phyloP scores from a whole-genome alignment of 1,140 invertebrate species.

The Zaprionus africanus region DNA sequence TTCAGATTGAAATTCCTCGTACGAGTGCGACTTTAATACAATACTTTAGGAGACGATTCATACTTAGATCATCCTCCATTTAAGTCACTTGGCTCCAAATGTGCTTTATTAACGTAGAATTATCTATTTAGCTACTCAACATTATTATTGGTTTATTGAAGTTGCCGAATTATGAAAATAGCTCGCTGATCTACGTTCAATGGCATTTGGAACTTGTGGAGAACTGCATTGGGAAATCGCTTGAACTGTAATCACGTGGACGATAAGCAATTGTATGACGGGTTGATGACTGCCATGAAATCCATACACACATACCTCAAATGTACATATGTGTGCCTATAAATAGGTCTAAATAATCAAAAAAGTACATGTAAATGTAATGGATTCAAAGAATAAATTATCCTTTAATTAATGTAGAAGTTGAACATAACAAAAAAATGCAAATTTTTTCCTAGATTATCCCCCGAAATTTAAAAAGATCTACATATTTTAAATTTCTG shows the following conservation, averaged over 20 bases:
- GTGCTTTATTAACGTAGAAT: background rate
- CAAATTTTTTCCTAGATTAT: slow-evolving; percentile 4
- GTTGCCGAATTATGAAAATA: background rate
- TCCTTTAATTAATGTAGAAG: background rate
- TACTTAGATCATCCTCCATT: background rate
- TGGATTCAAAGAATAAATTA: background rate
- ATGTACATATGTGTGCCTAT: background rate
- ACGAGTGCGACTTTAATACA: background rate
- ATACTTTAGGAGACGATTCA: background rate
- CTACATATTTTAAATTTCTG: background rate
- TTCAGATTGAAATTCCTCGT: background rate
- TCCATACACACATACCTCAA: background rate
- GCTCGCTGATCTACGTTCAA: background rate
- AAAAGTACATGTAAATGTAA: background rate
- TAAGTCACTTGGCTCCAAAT: background rate
- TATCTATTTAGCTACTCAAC: background rate
- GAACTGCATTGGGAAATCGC: slow-evolving; percentile 46
- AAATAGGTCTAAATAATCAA: background rate
- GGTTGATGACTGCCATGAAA: slow-evolving; percentile 32
- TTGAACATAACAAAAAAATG: background rate
- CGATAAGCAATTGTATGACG: slow-evolving; percentile 45
- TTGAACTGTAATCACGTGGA: slow-evolving; percentile 43
- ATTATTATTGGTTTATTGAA: background rate
- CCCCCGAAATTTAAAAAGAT: background rate
- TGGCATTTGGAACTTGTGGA: slow-evolving; percentile 13